Base-by-base conservation (phyloP, 2,888 invertebrate species). In the Protonemura montana region DNA sequence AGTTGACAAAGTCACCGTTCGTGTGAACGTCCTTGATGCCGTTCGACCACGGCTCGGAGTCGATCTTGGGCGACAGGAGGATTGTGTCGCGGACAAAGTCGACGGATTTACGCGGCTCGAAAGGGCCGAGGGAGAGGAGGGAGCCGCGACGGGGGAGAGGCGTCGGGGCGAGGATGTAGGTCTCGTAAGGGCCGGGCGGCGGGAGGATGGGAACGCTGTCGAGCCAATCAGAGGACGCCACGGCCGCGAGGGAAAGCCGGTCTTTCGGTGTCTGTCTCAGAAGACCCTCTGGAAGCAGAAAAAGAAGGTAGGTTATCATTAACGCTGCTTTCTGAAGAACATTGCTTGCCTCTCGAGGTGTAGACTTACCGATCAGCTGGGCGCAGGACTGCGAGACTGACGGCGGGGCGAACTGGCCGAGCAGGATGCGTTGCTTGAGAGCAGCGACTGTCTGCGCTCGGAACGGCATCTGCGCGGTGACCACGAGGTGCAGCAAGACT, bases 401-500 rank as follows among this genome's bases (percentile, higher is more conserved):
- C 0, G 94, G 94, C 87, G 93, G 91, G 86, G 91, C 91, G 89
- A 93, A 95, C 86, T 92, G 92, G 7, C 95, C 95, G 86, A 94
- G 94, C 59, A 95, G 90, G 88, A 96, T 95, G 89, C 94, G 93
- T 87, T 94, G 92, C 90, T 95, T 95, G 83, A 96, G 92, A 85
- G 94, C 94, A 5, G 94, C 93, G 84, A 96, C 95, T n/a, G 95
- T 95, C 88, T 95, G 95, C 0, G 95, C 96, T 76, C 94, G 92
- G 90, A 96, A 96, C n/a, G 96, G 96, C 94, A 96, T 95, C 87
- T 94, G 93, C 0, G 95, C 96, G n/a, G 95, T 94, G 59, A 95
- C 93, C 93, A 96, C 95, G 89, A 96, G 96, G 90, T 94, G 96
- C 6, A 95, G 91, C 84, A 95, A 90, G 28, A 95, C 94, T 0